Evolutionary conservation across 2,113 vertebrate species (phyloP), one percentile per base, ranked within the genome.

Genomic region (Nettapus auritus): DNA sequence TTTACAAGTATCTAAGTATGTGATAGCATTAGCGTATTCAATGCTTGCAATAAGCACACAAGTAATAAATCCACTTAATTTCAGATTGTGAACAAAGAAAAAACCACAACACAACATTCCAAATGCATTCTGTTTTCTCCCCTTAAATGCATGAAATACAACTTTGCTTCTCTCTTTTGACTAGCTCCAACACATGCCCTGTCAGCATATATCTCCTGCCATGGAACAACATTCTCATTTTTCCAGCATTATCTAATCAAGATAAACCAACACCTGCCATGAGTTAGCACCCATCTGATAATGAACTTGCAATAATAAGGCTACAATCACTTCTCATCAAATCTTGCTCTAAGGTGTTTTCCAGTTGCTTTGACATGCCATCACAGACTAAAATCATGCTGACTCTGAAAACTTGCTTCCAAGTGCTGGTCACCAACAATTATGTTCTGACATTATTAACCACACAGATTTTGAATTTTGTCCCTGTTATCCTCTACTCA

Each of bases 291-390:
- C 77, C 71, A 90, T 82, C 89, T 82, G 94, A 96, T 96, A 93
- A 90, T 53, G 69, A 88, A 73, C 75, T 53, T 55, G 20, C 60
- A 55, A 44, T 29, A 95, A 97, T 96, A 95, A 96, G 85, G 66
- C 88, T 57, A 3, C 78, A 76, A 95, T 96, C 94, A 97, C 95
- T 97, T 90, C 94, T 90, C 96, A 96, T 97, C 94, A 97, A 95
- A 91, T 59, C 82, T 92, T 11, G 0, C 93, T 95, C 85, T 57
- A 13, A 95, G 92, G 84, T 68, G 89, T 28, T 70, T 95, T 95
- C 78, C 76, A 82, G 81, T 56, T 69, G 44, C 90, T 83, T 34
- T 82, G 66, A 92, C 87, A 73, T 75, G 16, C 34, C 67, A 71
- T 62, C 93, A 79, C 40, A 81, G 57, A 62, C 64, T 36, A 80